Evolutionary conservation across 37 sponge, comb jelly and placozoan species (phyloP).

Genomic region (Theonella swinhoei): DNA sequence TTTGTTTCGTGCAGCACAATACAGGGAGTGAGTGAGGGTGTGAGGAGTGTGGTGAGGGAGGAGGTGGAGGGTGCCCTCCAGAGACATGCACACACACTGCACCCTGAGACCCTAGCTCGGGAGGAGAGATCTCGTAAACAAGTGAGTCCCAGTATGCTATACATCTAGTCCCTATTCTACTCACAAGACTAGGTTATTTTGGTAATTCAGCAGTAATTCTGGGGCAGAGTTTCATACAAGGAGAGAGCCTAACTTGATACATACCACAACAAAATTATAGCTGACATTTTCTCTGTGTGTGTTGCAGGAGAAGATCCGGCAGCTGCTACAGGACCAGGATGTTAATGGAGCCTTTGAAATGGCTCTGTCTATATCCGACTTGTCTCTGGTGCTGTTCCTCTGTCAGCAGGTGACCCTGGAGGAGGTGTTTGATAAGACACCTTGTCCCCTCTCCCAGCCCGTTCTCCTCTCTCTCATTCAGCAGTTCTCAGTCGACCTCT

Average conservation of each 20-base stretch:
- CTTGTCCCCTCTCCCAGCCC: slow-evolving; percentile 74
- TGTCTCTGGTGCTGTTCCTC: slow-evolving; percentile 61
- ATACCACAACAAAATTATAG: too few relatives aligned
- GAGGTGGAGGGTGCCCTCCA: slow-evolving; percentile 34
- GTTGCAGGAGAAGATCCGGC: slow-evolving; percentile 27
- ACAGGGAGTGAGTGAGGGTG: slow-evolving; percentile 12
- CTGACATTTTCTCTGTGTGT: too few relatives aligned
- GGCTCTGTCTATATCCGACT: slow-evolving; percentile 72
- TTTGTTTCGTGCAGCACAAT: neutral
- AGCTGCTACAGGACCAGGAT: slow-evolving; percentile 31
- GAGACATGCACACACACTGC: slow-evolving; percentile 3
- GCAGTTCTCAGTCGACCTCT: slow-evolving; percentile 78
- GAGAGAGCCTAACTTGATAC: too few relatives aligned
- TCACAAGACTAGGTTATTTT: neutral
- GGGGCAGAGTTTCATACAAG: too few relatives aligned
- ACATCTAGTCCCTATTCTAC: too few relatives aligned
- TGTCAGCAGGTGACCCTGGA: slow-evolving; percentile 80
- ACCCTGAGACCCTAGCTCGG: neutral
- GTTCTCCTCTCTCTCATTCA: slow-evolving; percentile 92
- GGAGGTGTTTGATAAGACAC: slow-evolving; percentile 68
- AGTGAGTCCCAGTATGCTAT: too few relatives aligned
- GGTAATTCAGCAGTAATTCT: too few relatives aligned
- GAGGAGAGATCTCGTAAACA: slow-evolving; percentile 15
- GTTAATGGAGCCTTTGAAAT: slow-evolving; percentile 68
- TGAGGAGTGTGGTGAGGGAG: slow-evolving; percentile 5